These are phyloP conservation scores for Eueremaeus valkanovi DNA, from an alignment of 2,888 invertebrate species.

Conservation along the genomic window DNA sequence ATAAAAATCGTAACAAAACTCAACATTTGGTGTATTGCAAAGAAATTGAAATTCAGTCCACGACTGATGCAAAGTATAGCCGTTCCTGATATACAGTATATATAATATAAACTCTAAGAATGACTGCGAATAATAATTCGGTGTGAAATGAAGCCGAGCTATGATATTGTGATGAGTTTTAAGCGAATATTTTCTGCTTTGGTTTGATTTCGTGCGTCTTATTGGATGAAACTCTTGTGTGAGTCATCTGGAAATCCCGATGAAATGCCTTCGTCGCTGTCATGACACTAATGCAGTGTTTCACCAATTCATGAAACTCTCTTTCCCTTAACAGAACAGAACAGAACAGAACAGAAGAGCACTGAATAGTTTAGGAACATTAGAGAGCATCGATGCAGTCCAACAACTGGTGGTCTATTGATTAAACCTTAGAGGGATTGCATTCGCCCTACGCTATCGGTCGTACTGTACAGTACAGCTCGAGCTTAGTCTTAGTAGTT, in stretches of 20 bases:
- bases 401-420: conserved; percentile 34
- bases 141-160: background rate
- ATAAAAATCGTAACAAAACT: background rate
- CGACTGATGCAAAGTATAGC: conserved; percentile 9
- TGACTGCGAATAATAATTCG: background rate
- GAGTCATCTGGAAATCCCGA: conserved; percentile 6
- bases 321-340: too few relatives aligned
- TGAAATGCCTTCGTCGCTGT: conserved; percentile 15
- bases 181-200: background rate
- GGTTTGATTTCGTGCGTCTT: background rate
- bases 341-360: too few relatives aligned
- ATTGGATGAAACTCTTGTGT: conserved; percentile 18
- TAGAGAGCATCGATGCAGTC: background rate
- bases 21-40: background rate
- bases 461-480: background rate
- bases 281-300: conserved; percentile 20
- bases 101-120: background rate
- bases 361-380: background rate
- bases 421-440: conserved; percentile 20
- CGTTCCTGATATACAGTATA: background rate
- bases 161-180: background rate
- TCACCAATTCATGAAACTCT: conserved; percentile 22
- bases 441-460: background rate
- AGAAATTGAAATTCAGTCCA: conserved; percentile 5
- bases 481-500: background rate